Evolutionary conservation across 2,113 vertebrate genomes (phyloP), one percentile per base, ranked within the genome.

Genomic region (Pimephales promelas): DNA sequence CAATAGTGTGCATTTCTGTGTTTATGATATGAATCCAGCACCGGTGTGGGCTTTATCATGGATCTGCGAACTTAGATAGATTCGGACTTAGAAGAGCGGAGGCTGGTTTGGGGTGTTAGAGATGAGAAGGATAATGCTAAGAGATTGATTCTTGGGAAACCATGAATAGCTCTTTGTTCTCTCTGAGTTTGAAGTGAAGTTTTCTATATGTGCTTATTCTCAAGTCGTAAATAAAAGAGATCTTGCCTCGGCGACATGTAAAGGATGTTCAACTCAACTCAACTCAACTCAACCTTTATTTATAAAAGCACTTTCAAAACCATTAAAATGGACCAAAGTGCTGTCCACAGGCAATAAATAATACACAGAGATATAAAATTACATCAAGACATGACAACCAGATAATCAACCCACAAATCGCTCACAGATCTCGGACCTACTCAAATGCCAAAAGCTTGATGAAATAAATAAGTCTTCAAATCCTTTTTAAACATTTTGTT

Each of bases 11-110:
- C 10, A 9, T 57, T 76, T 76, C 5, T 49, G n/a, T 43, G 11
- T 18, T 43, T 47, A 11, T 1, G 31, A 16, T 49, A 45, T 26
- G 45, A 70, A 70, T 70, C 47, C 18, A 56, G 43, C 24, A 81
- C 28, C 4, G 45, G 61, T 81, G 64, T 81, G 79, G 79, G 61
- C 79, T 81, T 81, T 81, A 81, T 81, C 79, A 22, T 49, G 61
- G n/a, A 66, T 80, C 78, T 80, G n/a, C 2, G 16, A 68, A 77
- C 52, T 59, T 77, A 5, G 14, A 36, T 77, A 5, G 14, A 36
- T 52, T 74, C 52, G 43, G 59, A 62, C 16, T 79, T 79, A 2
- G 59, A 80, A 20, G 43, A 80, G 26, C 18, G 16, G 43, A 34
- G 59, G 59, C 61, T 66, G 76, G 26, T 43, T 80, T 52, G 45